A percentile compares a stretch with the other conserved stretches of the same genome.
phyloP scores from a whole-genome alignment of 53 echinoderm and acorn worm species.

The Stichopus horrens region DNA sequence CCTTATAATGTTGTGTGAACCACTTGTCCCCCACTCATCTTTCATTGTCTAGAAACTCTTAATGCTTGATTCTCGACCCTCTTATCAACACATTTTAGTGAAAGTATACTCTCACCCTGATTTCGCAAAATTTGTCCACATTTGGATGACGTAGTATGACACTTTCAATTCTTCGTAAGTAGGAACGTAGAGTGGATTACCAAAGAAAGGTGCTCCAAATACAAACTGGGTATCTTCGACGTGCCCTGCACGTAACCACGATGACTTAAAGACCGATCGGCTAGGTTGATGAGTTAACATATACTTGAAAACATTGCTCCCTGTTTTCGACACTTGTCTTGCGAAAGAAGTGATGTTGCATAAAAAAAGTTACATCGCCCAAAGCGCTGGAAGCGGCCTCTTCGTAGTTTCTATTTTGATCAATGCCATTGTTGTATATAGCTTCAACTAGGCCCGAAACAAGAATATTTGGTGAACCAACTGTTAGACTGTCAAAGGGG shows the following conservation, averaged over 20 bases:
- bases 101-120: not conserved
- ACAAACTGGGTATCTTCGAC: constrained; percentile 2
- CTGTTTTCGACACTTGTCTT: not conserved
- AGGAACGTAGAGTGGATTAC: not conserved
- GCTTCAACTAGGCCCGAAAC: not conserved
- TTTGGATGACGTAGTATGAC: constrained; percentile 14
- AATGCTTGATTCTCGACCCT: too few relatives aligned
- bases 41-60: too few relatives aligned
- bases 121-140: constrained; percentile 45
- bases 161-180: constrained; percentile 4
- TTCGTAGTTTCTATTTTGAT: not conserved
- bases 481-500: not conserved
- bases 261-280: not conserved
- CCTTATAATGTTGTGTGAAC: too few relatives aligned
- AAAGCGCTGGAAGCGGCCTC: not conserved
- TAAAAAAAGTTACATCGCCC: not conserved
- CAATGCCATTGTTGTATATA: constrained; percentile 2
- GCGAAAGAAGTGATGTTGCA: not conserved
- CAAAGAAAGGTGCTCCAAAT: not conserved
- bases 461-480: not conserved
- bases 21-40: too few relatives aligned
- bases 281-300: not conserved
- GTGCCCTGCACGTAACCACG: not conserved
- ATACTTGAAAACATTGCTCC: constrained; percentile 17
- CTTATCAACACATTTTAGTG: not conserved